Percentiles rank a stretch among this genome's conserved stretches.
Conservation (phyloP, 2,797 vertebrate genomes). For the Cygnus olor region DNA sequence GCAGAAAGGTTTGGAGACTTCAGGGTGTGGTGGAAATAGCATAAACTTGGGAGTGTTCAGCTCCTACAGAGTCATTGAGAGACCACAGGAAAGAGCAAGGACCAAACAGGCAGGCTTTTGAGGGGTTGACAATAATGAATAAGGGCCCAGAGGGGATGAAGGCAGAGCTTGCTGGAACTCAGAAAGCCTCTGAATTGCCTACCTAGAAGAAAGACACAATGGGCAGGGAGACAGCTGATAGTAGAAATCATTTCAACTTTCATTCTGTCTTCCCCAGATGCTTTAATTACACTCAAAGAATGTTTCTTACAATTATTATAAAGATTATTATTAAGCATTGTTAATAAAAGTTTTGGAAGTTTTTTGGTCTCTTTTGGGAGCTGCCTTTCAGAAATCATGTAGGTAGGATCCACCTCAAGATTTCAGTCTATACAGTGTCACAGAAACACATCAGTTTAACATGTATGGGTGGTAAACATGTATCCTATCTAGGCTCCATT, state of each 20-base stretch:
- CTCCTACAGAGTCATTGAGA: background rate
- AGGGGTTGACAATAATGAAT: background rate
- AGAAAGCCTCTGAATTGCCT: background rate
- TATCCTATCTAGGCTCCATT: background rate
- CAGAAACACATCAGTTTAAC: background rate
- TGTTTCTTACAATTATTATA: background rate
- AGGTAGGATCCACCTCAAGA: background rate
- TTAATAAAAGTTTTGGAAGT: background rate
- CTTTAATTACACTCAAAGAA: background rate
- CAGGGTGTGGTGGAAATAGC: background rate
- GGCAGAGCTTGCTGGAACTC: background rate
- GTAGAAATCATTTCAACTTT: background rate
- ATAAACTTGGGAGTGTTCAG: background rate
- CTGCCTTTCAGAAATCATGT: background rate
- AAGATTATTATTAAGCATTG: background rate
- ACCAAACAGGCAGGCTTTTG: conserved; percentile 2
- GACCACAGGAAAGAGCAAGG: conserved; percentile 6
- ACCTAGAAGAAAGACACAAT: background rate
- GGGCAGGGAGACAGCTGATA: background rate
- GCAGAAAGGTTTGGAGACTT: background rate
- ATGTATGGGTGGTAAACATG: fast-evolving
- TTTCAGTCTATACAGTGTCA: background rate
- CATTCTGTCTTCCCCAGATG: background rate
- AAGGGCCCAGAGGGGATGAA: background rate
- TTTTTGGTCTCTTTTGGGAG: background rate